phyloP scores from a whole-genome alignment of 2,888 invertebrate genomes.

The Lasioglossum figueresi region DNA sequence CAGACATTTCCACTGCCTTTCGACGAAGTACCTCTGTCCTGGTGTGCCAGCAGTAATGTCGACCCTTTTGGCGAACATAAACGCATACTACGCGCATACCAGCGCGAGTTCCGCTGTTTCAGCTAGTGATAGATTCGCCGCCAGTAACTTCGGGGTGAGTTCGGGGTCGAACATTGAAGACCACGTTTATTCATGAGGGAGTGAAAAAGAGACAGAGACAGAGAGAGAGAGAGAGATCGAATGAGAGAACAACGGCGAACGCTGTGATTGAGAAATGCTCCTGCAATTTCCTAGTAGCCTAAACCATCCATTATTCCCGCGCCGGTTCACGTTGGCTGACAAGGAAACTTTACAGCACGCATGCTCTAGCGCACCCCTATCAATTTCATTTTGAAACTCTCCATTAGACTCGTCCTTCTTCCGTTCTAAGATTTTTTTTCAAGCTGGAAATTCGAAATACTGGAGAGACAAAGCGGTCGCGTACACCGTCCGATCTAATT shows the following conservation, averaged over 20 bases:
- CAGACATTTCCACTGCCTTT: conserved; percentile 99
- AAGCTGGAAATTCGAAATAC: conserved; percentile 11
- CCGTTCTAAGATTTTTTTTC: not conserved
- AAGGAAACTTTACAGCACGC: conserved; percentile 13
- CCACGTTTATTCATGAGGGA: conserved; percentile 31
- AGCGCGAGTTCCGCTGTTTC: conserved; percentile 99
- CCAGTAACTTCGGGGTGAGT: conserved; percentile 99
- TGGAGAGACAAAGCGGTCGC: not conserved
- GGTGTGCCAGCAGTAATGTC: conserved; percentile 99
- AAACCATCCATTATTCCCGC: conserved; percentile 73
- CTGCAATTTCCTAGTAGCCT: conserved; percentile 72
- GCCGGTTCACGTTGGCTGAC: conserved; percentile 58
- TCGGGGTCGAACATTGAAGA: conserved; percentile 28
- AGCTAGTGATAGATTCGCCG: conserved; percentile 99
- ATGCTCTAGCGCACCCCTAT: conserved; percentile 18
- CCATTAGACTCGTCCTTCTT: conserved; percentile 13
- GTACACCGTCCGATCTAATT: conserved; percentile 39
- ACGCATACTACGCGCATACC: conserved; percentile 99
- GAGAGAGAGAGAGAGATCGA: conserved; percentile 22
- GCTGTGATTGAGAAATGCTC: conserved; percentile 67
- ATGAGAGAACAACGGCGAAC: conserved; percentile 18
- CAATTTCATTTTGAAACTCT: conserved; percentile 46
- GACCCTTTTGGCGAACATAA: conserved; percentile 98
- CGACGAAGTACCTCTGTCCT: conserved; percentile 99
- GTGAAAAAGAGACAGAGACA: conserved; percentile 17